Conservation (phyloP, 2,888 invertebrate genomes). For the Galerucella calmariensis region DNA sequence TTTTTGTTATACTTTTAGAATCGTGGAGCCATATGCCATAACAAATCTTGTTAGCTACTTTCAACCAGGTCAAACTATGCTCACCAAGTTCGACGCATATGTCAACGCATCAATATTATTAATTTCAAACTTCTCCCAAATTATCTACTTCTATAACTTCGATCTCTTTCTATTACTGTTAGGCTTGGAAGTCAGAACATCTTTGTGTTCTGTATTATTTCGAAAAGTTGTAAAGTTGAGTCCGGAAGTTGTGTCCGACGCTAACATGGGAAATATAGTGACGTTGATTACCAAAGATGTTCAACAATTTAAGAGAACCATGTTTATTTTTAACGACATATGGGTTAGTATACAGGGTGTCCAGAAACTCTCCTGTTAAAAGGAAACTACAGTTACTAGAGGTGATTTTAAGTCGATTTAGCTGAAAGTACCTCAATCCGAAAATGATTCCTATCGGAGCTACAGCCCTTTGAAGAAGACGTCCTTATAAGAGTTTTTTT, state of each 20-base stretch:
- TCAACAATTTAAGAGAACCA: slow-evolving; percentile 86
- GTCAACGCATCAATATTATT: slow-evolving; percentile 79
- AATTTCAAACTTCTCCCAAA: slow-evolving; percentile 75
- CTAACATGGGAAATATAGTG: slow-evolving; percentile 78
- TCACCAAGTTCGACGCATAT: slow-evolving; percentile 68
- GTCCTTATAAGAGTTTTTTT: too few species aligned
- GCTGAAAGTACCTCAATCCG: too few species aligned
- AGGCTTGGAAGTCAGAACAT: slow-evolving; percentile 81
- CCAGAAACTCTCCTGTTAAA: too few species aligned
- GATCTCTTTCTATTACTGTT: slow-evolving; percentile 78
- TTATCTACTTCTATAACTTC: slow-evolving; percentile 78
- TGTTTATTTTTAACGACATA: slow-evolving; percentile 89
- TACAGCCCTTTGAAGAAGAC: too few species aligned
- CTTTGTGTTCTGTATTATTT: slow-evolving; percentile 65
- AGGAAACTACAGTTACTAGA: too few species aligned
- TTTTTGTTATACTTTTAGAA: slow-evolving; percentile 44
- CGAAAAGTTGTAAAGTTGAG: slow-evolving; percentile 69
- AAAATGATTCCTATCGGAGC: too few species aligned
- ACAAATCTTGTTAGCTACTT: slow-evolving; percentile 56
- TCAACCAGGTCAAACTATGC: slow-evolving; percentile 48
- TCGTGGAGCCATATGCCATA: slow-evolving; percentile 53
- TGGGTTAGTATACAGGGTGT: slow-evolving; percentile 83
- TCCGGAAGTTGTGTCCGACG: slow-evolving; percentile 73
- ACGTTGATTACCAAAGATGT: slow-evolving; percentile 95
- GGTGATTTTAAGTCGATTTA: too few species aligned